Base-by-base conservation (phyloP, 1,140 invertebrate species). In the Harpegnathos saltator region DNA sequence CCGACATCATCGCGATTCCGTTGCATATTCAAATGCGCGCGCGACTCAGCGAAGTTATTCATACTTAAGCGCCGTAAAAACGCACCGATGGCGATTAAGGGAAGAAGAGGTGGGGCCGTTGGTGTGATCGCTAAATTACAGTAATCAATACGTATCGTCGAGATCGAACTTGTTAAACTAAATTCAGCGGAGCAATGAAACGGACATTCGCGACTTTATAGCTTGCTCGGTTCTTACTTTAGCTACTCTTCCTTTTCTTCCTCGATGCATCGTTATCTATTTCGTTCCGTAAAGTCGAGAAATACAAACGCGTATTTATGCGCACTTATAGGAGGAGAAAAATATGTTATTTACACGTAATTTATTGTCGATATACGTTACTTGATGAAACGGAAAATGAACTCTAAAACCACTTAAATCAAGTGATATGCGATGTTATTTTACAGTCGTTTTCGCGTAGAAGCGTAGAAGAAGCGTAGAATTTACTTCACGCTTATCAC, bases 61-160 rank as follows among this genome's bases (percentile, higher is more conserved):
- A n/a, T 38, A 62, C 19, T 77, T 54, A 77, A 77, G 68, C 5
- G 48, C 62, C 74, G 19, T 54, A 56, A 77, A 77, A 77, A 77
- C 44, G n/a, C n/a, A 14, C n/a, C 50, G 29, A 66, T 19, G 22
- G 26, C 15, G 19, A 77, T 66, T 68, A n/a, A 66, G 17, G 54
- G 68, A 56, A 77, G 68, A 56, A 77, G 14, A 54, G 12, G 12
- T 44, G 56, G n/a, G 22, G 38, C 19, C 19, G 22, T 61, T 77
- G 9, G 54, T 44, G 38, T 33, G 29, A 50, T 26, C 14, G 61
- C 9, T 52, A 65, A 68, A 68, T 56, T 77, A 56, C 19, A 56
- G 15, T 52, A 24, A 68, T 66, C 48, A 15, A 54, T 38, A 19
- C n/a, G 12, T n/a, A 29, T 22, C n/a, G 38, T 9, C 0, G 44